Evolutionary conservation across 2,113 vertebrate genomes (phyloP).

Genomic region (human (Homo sapiens)): GRCh38 chr11:117883001-117883500

Average conservation of each 20-base stretch:
- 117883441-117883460: neutral
- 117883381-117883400: neutral
- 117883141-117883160: rapidly evolving
- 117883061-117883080: neutral
- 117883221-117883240: neutral
- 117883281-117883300: neutral
- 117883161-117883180: neutral
- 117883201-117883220: neutral
- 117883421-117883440: neutral
- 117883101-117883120: neutral
- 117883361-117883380: neutral
- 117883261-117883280: neutral
- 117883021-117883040: neutral
- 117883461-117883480: neutral
- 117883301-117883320: neutral
- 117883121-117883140: neutral
- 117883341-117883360: neutral
- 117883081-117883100: neutral
- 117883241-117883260: neutral
- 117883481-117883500: neutral
- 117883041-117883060: neutral
- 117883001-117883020: neutral
- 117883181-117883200: neutral
- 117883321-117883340: neutral
- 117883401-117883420: too few relatives aligned